A percentile compares a stretch with the other conserved stretches of the same genome.
Evolutionary conservation across 2,113 vertebrate genomes (phyloP).

Genomic region (Apistogramma diplotaenia): DNA sequence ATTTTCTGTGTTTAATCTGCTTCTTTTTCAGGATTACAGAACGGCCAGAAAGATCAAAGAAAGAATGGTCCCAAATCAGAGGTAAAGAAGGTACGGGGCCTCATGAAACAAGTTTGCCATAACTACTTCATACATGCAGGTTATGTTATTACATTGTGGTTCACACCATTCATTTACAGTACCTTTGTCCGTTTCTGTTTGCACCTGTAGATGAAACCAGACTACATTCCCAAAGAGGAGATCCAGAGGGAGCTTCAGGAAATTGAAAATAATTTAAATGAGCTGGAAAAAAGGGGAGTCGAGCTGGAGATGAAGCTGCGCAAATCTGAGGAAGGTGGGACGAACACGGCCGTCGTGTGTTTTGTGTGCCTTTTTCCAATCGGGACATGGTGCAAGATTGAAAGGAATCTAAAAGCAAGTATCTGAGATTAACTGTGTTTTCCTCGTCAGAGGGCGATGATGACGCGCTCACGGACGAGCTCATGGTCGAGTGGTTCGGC

Average conservation of each 20-base stretch:
- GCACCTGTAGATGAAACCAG: constrained; percentile 68
- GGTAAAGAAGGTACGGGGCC: constrained; percentile 64
- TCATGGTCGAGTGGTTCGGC: constrained; percentile 94
- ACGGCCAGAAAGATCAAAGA: constrained; percentile 17
- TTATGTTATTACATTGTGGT: too few relatives aligned
- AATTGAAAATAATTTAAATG: constrained; percentile 84
- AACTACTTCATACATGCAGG: too few relatives aligned
- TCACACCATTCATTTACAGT: background rate
- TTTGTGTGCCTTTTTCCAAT: background rate
- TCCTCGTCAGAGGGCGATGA: constrained; percentile 81
- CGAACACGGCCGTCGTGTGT: background rate
- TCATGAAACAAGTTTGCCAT: background rate
- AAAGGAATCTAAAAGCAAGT: background rate
- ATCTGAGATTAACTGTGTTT: background rate
- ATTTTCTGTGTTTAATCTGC: background rate
- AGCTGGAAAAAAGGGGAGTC: constrained; percentile 85
- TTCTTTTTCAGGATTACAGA: constrained; percentile 45
- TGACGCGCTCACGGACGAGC: constrained; percentile 79
- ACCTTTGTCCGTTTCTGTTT: background rate
- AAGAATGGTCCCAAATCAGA: constrained; percentile 31
- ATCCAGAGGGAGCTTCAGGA: constrained; percentile 81
- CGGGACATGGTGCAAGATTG: background rate
- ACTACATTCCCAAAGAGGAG: constrained; percentile 79
- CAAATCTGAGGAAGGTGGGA: constrained; percentile 85
- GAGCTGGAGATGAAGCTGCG: constrained; percentile 87